Evolutionary conservation across 2,113 vertebrate species (phyloP).

Genomic region (Triplophysa tibetana): DNA sequence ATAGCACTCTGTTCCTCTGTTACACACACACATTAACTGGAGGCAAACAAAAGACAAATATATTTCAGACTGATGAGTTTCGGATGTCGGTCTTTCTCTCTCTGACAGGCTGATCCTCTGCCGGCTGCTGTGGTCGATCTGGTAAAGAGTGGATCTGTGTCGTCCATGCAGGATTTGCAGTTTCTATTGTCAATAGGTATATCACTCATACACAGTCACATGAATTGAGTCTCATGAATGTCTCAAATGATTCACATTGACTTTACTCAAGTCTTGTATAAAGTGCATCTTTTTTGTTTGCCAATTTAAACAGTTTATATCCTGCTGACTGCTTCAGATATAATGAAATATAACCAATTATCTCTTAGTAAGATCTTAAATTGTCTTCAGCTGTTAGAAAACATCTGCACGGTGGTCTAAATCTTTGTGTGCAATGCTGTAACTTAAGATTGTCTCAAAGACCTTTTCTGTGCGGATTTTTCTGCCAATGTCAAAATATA

Average conservation of each 20-base stretch:
- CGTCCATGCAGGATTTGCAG: constrained; percentile 89
- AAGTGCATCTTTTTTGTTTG: no score
- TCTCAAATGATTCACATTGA: no score
- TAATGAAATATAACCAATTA: no score
- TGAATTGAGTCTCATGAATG: no score
- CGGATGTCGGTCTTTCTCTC: constrained; percentile 10
- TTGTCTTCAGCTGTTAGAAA: no score
- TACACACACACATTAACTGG: constrained; percentile 21
- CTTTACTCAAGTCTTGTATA: no score
- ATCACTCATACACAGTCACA: constrained; percentile 55
- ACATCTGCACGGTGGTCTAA: no score
- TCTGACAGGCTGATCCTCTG: constrained; percentile 86
- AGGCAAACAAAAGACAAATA: not conserved
- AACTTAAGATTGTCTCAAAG: not conserved
- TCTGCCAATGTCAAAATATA: no score
- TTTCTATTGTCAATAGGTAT: constrained; percentile 96
- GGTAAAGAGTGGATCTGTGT: constrained; percentile 85
- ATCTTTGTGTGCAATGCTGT: not conserved
- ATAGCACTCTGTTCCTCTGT: constrained; percentile 2
- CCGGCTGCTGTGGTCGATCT: constrained; percentile 92
- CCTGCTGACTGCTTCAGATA: no score
- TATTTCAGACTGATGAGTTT: not conserved
- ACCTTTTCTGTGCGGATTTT: no score
- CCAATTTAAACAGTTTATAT: no score
- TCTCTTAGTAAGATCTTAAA: no score